Conservation (phyloP, 2,888 invertebrate genomes). For the Linnaemya tessellans region DNA sequence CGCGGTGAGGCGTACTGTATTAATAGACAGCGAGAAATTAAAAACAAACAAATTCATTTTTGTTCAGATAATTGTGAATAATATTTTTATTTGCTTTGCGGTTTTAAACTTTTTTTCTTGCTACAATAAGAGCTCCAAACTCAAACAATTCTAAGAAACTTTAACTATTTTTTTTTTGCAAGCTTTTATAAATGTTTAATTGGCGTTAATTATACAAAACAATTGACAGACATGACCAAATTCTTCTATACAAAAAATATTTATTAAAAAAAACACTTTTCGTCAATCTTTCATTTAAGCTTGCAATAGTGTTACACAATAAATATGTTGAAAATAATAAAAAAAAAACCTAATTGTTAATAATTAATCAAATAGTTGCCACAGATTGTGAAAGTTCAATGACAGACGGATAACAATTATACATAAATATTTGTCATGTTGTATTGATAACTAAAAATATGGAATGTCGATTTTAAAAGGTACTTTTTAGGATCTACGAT, state of each 20-base stretch:
- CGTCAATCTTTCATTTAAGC: no score
- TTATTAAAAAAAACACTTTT: neutral
- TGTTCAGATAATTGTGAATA: conserved; percentile 50
- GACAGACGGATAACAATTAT: no score
- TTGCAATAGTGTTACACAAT: neutral
- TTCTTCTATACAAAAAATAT: conserved; percentile 9
- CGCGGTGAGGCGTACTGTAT: conserved; percentile 3
- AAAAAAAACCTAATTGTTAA: neutral
- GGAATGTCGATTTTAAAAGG: no score
- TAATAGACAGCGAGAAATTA: neutral
- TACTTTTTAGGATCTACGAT: no score
- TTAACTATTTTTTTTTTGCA: conserved; percentile 2
- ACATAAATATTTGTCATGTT: no score
- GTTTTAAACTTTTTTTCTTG: conserved; percentile 7
- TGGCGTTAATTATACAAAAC: conserved; percentile 57
- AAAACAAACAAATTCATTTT: conserved; percentile 22
- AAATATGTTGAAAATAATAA: no score
- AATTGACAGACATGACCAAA: conserved; percentile 39
- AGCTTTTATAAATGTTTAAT: conserved; percentile 36
- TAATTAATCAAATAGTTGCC: neutral
- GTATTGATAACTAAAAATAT: no score
- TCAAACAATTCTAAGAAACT: conserved; percentile 37
- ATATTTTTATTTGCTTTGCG: conserved; percentile 30
- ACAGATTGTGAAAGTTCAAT: neutral
- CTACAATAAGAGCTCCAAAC: neutral